Base-by-base conservation (phyloP, 2,113 vertebrate genomes). In the Gulo gulo region DNA sequence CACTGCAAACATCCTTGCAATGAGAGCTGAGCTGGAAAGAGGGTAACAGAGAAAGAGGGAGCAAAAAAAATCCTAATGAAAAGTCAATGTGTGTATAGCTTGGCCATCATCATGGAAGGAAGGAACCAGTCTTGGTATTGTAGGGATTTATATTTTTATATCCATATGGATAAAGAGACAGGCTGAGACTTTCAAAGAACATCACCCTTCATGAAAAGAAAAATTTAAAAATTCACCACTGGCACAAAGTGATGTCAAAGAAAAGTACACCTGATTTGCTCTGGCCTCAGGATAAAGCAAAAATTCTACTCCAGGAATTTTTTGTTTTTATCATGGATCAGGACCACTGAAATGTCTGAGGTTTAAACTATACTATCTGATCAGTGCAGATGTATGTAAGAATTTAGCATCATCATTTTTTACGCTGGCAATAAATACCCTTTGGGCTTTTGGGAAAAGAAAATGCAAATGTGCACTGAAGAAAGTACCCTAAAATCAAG, bases 161-260 rank as follows among this genome's bases (percentile, higher is more conserved):
- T 79, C 7, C n/a, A 67, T 4, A 10, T 71, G 36, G 39, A 80
- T 34, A 81, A 36, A 91, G 36, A 90, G 1, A 52, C 18, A 39
- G 45, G 12, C 50, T 71, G 6, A 5, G 6, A 55, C 4, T 31
- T 88, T 85, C 42, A 88, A 86, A 61, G 23, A 52, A 73, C 80
- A 81, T 78, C 34, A 85, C 4, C n/a, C 76, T 84, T 88, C 93
- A 55, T 92, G 55, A 85, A 98, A 88, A 81, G 13, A 12, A 91
- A 18, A 16, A 79, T 31, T 91, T 50, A 57, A 59, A 97, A 59
- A 36, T 45, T 71, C 9, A 95, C 26, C 11, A 74, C 12, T 21
- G 42, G 18, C 65, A 78, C 7, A 67, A 69, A 94, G 29, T 86
- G 45, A 78, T 50, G 36, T 83, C 61, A 94, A 83, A 93, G 10